These are phyloP conservation scores for Zosterops pallidus DNA, from an alignment of 2,113 vertebrate species.

Conservation along the genomic window DNA sequence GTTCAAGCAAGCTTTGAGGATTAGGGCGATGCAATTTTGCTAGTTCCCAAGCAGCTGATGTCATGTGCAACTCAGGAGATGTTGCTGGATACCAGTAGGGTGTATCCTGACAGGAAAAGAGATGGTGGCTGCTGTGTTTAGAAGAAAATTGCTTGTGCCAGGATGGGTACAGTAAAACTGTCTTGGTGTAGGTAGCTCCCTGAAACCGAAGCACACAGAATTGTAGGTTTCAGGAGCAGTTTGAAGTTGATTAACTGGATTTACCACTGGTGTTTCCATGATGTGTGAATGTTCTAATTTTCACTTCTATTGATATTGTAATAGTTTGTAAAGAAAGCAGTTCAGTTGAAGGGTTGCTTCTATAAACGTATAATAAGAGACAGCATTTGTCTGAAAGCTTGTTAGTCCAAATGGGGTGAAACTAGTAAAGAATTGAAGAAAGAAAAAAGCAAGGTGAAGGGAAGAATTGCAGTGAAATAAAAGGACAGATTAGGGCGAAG, in stretches of 20 bases:
- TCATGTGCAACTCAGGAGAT: slow-evolving; percentile 10
- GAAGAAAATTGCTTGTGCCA: background rate
- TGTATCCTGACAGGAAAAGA: background rate
- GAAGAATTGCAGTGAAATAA: background rate
- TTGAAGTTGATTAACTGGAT: background rate
- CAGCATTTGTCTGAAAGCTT: background rate
- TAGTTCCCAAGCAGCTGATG: background rate
- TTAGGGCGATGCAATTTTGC: slow-evolving; percentile 2
- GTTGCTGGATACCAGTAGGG: background rate
- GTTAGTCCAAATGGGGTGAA: background rate
- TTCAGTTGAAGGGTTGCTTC: background rate
- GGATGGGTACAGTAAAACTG: background rate
- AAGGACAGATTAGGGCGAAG: background rate
- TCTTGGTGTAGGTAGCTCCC: background rate
- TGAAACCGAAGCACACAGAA: background rate
- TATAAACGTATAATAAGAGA: background rate
- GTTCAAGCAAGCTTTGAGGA: slow-evolving; percentile 52
- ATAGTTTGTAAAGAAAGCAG: background rate
- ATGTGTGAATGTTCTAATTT: background rate
- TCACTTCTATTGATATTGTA: background rate
- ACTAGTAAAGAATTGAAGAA: background rate
- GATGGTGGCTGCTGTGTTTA: background rate
- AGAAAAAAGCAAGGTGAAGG: background rate
- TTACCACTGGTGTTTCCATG: background rate
- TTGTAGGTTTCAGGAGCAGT: background rate